Conservation (phyloP, 2,888 invertebrate species). For the Pemphredon lugubris region DNA sequence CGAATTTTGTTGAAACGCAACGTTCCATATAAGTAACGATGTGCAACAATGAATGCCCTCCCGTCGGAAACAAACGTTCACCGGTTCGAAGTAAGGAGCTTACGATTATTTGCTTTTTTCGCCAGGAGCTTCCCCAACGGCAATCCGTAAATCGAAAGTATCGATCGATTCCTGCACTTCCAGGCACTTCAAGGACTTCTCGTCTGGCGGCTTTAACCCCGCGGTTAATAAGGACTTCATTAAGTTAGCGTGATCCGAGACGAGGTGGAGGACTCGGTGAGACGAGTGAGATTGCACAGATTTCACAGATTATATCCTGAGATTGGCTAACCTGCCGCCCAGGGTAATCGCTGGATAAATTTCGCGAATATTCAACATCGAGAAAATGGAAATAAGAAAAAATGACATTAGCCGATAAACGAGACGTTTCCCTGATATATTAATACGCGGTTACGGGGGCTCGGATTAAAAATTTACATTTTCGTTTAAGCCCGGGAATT, state of each 20-base stretch:
- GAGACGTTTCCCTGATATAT: slow-evolving; percentile 34
- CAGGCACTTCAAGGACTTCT: slow-evolving; percentile 42
- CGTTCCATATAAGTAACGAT: too few relatives aligned
- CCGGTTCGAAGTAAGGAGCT: slow-evolving; percentile 26
- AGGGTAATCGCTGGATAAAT: slow-evolving; percentile 58
- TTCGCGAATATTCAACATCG: slow-evolving; percentile 55
- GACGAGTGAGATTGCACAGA: slow-evolving; percentile 60
- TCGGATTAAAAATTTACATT: slow-evolving; percentile 19
- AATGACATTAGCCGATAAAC: slow-evolving; percentile 28
- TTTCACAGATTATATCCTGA: slow-evolving; percentile 55
- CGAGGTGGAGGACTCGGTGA: slow-evolving; percentile 37
- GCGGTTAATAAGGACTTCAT: slow-evolving; percentile 69
- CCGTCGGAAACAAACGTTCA: slow-evolving; percentile 38
- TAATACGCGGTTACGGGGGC: slow-evolving; percentile 36
- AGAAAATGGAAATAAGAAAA: slow-evolving; percentile 55
- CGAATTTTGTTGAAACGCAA: too few relatives aligned
- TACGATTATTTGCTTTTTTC: not conserved
- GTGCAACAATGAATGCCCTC: too few relatives aligned
- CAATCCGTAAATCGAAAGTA: slow-evolving; percentile 44
- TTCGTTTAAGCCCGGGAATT: not conserved
- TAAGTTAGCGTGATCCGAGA: slow-evolving; percentile 62
- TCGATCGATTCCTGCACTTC: slow-evolving; percentile 44
- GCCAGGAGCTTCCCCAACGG: not conserved
- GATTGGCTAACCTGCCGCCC: slow-evolving; percentile 53
- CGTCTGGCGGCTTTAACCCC: slow-evolving; percentile 55